Percentiles rank a stretch among this genome's conserved stretches.
These are phyloP conservation scores for Steatocranus sp. DNA, from an alignment of 2,797 vertebrate genomes.

Conservation along the genomic window DNA sequence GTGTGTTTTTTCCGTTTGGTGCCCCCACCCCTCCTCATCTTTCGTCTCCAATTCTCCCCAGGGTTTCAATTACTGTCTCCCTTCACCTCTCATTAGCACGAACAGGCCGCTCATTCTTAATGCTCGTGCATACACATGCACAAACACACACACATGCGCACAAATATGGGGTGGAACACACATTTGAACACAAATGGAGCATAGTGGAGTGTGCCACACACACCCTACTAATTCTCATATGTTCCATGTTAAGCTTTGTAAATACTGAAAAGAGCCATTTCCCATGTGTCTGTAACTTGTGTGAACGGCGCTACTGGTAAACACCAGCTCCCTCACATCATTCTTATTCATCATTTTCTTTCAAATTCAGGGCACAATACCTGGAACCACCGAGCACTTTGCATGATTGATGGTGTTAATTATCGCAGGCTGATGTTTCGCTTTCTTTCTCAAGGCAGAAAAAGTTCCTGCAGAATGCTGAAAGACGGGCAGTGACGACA, in stretches of 20 bases:
- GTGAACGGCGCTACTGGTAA: constrained; percentile 27
- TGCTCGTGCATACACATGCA: constrained; percentile 23
- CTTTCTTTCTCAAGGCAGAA: constrained; percentile 46
- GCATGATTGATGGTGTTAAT: constrained; percentile 60
- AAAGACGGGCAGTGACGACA: constrained; percentile 2
- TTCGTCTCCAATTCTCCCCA: constrained; percentile 49
- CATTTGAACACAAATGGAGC: constrained; percentile 23
- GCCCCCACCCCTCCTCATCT: background rate
- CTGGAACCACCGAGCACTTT: constrained; percentile 29
- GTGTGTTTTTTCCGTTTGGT: constrained; percentile 44
- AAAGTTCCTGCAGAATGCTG: constrained; percentile 31
- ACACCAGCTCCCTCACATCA: constrained; percentile 32
- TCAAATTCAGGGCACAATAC: constrained; percentile 43
- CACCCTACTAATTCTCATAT: constrained; percentile 33
- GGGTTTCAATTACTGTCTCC: constrained; percentile 78
- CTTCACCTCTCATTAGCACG: constrained; percentile 79
- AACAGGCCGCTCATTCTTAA: constrained; percentile 65
- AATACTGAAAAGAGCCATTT: constrained; percentile 27
- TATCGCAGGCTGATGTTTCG: constrained; percentile 49
- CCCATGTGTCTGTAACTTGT: constrained; percentile 26
- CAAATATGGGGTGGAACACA: background rate
- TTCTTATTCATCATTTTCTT: constrained; percentile 44
- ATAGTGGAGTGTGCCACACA: constrained; percentile 6
- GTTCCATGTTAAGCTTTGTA: constrained; percentile 56
- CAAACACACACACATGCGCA: background rate